Conservation (phyloP, 2,888 invertebrate species). For the Barypeithes pellucidus region DNA sequence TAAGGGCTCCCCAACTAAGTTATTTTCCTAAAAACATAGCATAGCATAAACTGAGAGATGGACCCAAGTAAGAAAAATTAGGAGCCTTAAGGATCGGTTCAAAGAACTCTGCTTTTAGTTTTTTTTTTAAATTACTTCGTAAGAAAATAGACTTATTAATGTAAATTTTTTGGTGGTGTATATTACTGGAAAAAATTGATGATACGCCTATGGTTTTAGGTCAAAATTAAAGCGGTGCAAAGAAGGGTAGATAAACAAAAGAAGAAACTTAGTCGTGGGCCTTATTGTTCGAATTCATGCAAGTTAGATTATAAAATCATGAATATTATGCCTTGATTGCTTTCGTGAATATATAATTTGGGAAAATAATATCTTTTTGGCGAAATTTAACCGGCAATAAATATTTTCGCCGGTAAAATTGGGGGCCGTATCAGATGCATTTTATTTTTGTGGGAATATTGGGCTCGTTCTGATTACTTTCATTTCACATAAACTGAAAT, state of each 20-base stretch:
- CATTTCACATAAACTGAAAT: too few species aligned
- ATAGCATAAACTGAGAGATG: too few species aligned
- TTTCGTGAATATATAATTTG: conserved; percentile 27
- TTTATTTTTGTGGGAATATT: background rate
- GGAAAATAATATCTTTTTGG: conserved; percentile 25
- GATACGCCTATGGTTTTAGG: conserved; percentile 27
- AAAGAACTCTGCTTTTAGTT: too few species aligned
- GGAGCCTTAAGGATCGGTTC: too few species aligned
- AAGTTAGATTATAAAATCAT: conserved; percentile 46
- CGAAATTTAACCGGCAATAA: conserved; percentile 28
- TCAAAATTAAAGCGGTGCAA: conserved; percentile 36
- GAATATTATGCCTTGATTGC: conserved; percentile 28
- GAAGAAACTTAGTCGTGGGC: conserved; percentile 50
- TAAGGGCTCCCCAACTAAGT: too few species aligned
- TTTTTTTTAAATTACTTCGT: too few species aligned
- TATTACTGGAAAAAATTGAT: background rate
- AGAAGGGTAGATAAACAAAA: conserved; percentile 53
- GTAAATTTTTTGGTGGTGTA: too few species aligned
- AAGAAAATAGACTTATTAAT: too few species aligned
- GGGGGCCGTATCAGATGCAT: background rate
- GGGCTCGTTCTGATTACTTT: background rate
- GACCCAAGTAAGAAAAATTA: too few species aligned
- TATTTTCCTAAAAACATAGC: too few species aligned
- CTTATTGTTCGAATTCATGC: conserved; percentile 52
- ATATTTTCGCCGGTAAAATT: conserved; percentile 5